Evolutionary conservation across 1,140 invertebrate species (phyloP), one percentile per base, ranked within the genome.

Genomic region (Polypedilum vanderplanki): DNA sequence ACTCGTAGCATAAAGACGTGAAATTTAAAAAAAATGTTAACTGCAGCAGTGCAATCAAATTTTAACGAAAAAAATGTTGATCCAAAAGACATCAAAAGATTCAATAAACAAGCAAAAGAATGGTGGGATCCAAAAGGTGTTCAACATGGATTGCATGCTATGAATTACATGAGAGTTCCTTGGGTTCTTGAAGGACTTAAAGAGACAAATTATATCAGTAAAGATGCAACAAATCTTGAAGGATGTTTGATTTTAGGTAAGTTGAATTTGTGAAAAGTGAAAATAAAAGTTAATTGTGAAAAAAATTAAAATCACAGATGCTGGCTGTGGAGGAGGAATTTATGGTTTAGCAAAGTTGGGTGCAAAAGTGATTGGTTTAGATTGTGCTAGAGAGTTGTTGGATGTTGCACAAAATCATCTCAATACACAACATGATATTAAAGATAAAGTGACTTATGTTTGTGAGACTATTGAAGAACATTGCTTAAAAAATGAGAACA

Each of bases 261-360:
- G 12, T 15, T 33, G 24, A 33, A 33, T 3, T 12, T n/a, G 10
- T 57, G 12, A 15, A 57, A 15, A n/a, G 12, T 57, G 46, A 57
- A 57, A 15, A 57, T n/a, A n/a, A n/a, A n/a, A n/a, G 1, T 57
- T 12, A 57, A 57, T n/a, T n/a, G 77, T 33, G 24, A 85, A 84
- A 41, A 87, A 97, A 74, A 79, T n/a, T n/a, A n/a, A n/a, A n/a
- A n/a, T n/a, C n/a, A n/a, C 96, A 7, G 96, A 98, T 85, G 88
- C 96, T 77, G 96, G 96, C 10, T 97, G 94, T 85, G 96, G 96
- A 3, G 95, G 93, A 70, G 94, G 95, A 5, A 85, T 97, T 76
- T 80, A 97, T 9, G 79, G 83, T 40, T 78, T 87, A 57, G 82
- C 80, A 0, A 80, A 80, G 1, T 73, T 84, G 15, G 79, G 79